These are phyloP conservation scores for Tiliacea aurago DNA, from an alignment of 2,888 invertebrate genomes.

Conservation along the genomic window DNA sequence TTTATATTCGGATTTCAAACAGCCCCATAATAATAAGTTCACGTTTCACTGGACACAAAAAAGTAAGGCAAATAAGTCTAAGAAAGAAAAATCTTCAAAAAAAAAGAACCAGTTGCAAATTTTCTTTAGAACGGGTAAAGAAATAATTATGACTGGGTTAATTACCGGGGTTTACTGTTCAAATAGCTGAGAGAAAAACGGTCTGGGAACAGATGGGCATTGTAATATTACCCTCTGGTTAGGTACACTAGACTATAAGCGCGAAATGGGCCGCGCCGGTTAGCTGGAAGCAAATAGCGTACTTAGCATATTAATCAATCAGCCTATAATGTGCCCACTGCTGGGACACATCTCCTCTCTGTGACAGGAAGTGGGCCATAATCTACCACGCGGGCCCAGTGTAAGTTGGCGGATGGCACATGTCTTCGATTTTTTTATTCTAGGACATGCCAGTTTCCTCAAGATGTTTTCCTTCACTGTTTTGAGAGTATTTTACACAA, in stretches of 20 bases:
- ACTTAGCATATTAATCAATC: no score
- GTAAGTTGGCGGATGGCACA: no score
- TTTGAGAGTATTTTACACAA: no score
- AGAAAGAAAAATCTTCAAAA: slow-evolving; percentile 42
- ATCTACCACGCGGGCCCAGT: no score
- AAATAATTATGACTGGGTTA: slow-evolving; percentile 50
- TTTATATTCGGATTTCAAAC: slow-evolving; percentile 44
- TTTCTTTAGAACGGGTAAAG: slow-evolving; percentile 26
- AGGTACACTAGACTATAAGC: background rate
- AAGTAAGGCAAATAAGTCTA: slow-evolving; percentile 23
- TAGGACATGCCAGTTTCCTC: no score
- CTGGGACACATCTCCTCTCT: no score
- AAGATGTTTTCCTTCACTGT: no score
- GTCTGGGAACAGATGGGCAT: background rate
- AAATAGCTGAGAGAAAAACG: slow-evolving; percentile 17
- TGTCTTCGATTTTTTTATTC: no score
- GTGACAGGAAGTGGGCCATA: no score
- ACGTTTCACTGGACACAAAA: slow-evolving; percentile 47
- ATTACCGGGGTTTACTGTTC: slow-evolving; percentile 38
- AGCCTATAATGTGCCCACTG: no score
- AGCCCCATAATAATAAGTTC: slow-evolving; percentile 40
- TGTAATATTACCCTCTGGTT: slow-evolving; percentile 15
- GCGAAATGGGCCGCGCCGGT: no score
- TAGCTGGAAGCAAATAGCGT: no score
- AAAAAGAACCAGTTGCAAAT: slow-evolving; percentile 36